phyloP scores from a whole-genome alignment of 2,113 vertebrate genomes.

The Probosciger aterrimus region DNA sequence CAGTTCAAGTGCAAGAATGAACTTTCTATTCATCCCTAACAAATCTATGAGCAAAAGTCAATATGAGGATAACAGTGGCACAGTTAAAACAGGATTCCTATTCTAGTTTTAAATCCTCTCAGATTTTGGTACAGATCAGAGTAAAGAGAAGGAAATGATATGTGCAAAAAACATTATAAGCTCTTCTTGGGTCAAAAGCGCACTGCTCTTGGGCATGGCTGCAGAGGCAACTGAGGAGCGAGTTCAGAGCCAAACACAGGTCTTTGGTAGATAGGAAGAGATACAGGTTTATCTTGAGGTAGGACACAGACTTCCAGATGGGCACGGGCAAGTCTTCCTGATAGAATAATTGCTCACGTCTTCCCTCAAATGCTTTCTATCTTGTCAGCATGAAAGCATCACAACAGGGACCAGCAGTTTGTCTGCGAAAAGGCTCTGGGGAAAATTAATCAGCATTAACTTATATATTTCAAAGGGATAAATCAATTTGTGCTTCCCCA shows the following conservation, averaged over 20 bases:
- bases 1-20: not conserved
- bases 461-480: not conserved
- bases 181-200: not conserved
- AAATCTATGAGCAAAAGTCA: not conserved
- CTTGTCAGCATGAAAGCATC: not conserved
- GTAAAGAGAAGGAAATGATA: not conserved
- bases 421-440: not conserved
- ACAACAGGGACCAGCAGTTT: not conserved
- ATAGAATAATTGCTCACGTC: not conserved
- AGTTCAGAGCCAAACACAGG: not conserved
- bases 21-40: not conserved
- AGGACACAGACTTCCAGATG: not conserved
- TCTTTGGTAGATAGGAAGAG: not conserved
- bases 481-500: not conserved
- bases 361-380: not conserved
- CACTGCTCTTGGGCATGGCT: not conserved
- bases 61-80: not conserved
- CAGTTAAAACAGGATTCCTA: not conserved
- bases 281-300: not conserved
- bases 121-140: not conserved
- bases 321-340: not conserved
- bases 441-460: not conserved
- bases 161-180: not conserved
- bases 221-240: not conserved
- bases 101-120: not conserved